These are phyloP conservation scores for Acronicta aceris DNA, from an alignment of 2,888 invertebrate genomes.

Conservation along the genomic window DNA sequence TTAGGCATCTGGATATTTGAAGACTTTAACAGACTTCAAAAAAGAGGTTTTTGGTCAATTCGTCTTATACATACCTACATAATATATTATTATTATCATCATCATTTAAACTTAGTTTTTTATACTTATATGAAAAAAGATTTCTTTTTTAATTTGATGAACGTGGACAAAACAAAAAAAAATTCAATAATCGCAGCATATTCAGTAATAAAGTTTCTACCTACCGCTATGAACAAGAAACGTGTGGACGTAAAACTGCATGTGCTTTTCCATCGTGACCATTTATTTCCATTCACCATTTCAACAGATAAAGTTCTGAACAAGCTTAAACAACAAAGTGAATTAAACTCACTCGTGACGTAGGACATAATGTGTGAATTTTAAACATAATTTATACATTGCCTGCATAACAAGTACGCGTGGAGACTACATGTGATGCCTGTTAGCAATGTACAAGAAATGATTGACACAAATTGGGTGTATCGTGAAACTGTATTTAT, in stretches of 20 bases:
- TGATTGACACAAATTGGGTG: slow-evolving; percentile 53
- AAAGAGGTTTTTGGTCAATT: too few relatives aligned
- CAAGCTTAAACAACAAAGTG: background rate
- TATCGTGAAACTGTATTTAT: slow-evolving; percentile 32
- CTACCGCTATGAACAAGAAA: too few relatives aligned
- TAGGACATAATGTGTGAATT: background rate
- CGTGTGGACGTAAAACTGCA: background rate
- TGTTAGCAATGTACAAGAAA: slow-evolving; percentile 23
- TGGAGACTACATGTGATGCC: slow-evolving; percentile 19
- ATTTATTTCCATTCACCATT: slow-evolving; percentile 1
- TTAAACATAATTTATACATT: slow-evolving; percentile 22
- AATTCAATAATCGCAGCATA: too few relatives aligned
- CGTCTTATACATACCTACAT: too few relatives aligned
- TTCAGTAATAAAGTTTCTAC: too few relatives aligned
- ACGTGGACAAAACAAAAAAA: too few relatives aligned
- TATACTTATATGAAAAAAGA: too few relatives aligned
- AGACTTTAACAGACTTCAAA: too few relatives aligned
- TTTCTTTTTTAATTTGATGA: too few relatives aligned
- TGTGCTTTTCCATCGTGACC: background rate
- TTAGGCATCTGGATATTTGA: too few relatives aligned
- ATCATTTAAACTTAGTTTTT: too few relatives aligned
- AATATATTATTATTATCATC: too few relatives aligned
- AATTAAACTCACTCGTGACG: background rate
- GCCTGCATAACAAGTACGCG: slow-evolving; percentile 27
- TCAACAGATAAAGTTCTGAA: background rate